A percentile compares a stretch with the other conserved stretches of the same genome.
Evolutionary conservation across 1,140 invertebrate species (phyloP).

Genomic region (Pseudomyrmex sp.): DNA sequence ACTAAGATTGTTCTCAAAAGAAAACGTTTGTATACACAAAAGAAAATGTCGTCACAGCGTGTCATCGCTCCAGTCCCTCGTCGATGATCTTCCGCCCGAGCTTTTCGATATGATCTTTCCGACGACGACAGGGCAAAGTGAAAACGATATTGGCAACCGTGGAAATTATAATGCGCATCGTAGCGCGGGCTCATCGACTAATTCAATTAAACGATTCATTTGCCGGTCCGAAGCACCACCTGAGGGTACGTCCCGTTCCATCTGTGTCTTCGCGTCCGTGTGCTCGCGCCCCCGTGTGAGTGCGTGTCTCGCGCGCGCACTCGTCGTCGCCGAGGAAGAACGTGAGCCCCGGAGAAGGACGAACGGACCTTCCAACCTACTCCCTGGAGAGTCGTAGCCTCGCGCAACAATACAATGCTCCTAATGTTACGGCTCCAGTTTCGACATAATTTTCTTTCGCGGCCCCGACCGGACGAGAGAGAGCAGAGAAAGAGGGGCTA

Average conservation of each 20-base stretch:
- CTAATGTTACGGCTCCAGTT: slow-evolving; percentile 85
- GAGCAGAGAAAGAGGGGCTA: slow-evolving; percentile 19
- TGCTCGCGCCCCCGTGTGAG: slow-evolving; percentile 49
- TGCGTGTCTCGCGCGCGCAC: slow-evolving; percentile 31
- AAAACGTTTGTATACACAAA: background rate
- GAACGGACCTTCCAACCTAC: slow-evolving; percentile 66
- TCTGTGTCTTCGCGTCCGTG: slow-evolving; percentile 60
- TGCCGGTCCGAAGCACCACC: slow-evolving; percentile 77
- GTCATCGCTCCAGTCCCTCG: background rate
- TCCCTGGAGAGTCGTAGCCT: slow-evolving; percentile 82
- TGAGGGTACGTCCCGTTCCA: slow-evolving; percentile 81
- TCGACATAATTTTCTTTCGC: slow-evolving; percentile 83
- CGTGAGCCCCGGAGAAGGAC: slow-evolving; percentile 77
- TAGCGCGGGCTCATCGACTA: slow-evolving; percentile 76
- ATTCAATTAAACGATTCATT: slow-evolving; percentile 84
- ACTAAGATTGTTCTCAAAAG: too few relatives aligned
- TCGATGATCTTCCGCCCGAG: background rate
- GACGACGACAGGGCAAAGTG: slow-evolving; percentile 16
- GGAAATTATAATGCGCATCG: slow-evolving; percentile 81
- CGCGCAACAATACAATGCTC: slow-evolving; percentile 84
- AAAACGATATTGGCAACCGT: slow-evolving; percentile 50
- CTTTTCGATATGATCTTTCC: slow-evolving; percentile 36
- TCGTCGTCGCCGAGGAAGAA: slow-evolving; percentile 65
- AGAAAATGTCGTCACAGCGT: background rate
- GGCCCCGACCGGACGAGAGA: slow-evolving; percentile 43